phyloP scores from a whole-genome alignment of 2,113 vertebrate species.

The Oncorhynchus masou region DNA sequence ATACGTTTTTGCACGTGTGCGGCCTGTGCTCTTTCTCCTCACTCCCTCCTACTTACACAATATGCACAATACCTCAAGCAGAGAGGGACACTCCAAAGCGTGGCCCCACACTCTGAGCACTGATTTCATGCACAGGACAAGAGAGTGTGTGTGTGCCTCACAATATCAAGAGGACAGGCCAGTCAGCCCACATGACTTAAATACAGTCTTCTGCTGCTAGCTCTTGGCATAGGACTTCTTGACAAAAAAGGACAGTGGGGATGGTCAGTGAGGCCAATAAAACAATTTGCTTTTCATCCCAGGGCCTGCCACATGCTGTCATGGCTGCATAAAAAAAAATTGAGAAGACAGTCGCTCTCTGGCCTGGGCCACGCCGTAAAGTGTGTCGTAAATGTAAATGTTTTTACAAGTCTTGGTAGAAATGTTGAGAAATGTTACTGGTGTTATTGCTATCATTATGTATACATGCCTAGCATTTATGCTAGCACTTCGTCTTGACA shows the following conservation, averaged over 20 bases:
- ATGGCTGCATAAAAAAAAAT: neutral
- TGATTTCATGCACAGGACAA: conserved; percentile 63
- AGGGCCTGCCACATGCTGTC: conserved; percentile 26
- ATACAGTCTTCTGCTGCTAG: conserved; percentile 50
- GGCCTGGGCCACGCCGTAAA: neutral
- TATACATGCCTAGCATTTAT: no score
- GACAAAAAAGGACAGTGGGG: neutral
- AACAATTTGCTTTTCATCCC: neutral
- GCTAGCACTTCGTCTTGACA: neutral
- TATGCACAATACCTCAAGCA: conserved; percentile 51
- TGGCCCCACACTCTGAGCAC: conserved; percentile 62
- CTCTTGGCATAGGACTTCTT: conserved; percentile 45
- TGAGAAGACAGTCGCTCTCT: neutral
- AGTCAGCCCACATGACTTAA: conserved; percentile 50
- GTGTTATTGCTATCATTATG: neutral
- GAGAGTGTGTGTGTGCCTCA: conserved; percentile 37
- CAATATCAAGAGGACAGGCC: conserved; percentile 38
- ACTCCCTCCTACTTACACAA: conserved; percentile 52
- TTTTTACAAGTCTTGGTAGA: neutral
- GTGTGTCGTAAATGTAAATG: neutral
- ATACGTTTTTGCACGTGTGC: conserved; percentile 52
- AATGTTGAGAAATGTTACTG: neutral
- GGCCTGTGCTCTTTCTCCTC: conserved; percentile 9
- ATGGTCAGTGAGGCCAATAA: conserved; percentile 18
- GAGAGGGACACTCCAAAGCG: conserved; percentile 61